Evolutionary conservation across 2,888 invertebrate genomes (phyloP).

Genomic region (Carabus problematicus): DNA sequence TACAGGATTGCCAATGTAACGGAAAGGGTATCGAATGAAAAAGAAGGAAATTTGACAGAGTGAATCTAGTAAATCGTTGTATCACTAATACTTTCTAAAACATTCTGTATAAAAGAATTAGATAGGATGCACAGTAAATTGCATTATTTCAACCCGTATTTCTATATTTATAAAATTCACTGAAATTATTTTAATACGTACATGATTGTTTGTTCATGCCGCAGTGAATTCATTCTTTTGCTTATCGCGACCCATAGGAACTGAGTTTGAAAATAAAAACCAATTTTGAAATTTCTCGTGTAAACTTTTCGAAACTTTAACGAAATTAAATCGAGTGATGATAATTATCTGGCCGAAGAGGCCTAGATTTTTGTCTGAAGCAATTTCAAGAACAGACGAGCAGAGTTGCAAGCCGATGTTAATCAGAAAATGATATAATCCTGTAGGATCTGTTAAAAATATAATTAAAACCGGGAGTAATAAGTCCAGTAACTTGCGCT

Average conservation of each 20-base stretch:
- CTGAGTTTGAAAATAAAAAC: neutral
- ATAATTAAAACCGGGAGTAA: slow-evolving; percentile 34
- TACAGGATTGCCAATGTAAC: no score
- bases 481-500: neutral
- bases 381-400: neutral
- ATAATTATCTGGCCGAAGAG: slow-evolving; percentile 4
- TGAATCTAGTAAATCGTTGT: no score
- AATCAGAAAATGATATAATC: slow-evolving; percentile 41
- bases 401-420: slow-evolving; percentile 19
- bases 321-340: slow-evolving; percentile 3
- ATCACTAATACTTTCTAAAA: no score
- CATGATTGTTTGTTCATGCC: no score
- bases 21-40: no score
- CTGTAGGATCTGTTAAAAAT: slow-evolving; percentile 34
- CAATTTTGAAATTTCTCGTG: neutral
- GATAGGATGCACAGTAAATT: no score
- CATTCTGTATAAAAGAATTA: no score
- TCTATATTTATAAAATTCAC: no score
- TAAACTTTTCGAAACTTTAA: neutral
- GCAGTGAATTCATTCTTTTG: no score
- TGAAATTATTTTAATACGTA: no score
- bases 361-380: neutral
- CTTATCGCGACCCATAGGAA: neutral
- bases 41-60: no score
- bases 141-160: no score